Evolutionary conservation across 2,888 invertebrate genomes (phyloP).

Genomic region (Exephanes ischioxanthus): DNA sequence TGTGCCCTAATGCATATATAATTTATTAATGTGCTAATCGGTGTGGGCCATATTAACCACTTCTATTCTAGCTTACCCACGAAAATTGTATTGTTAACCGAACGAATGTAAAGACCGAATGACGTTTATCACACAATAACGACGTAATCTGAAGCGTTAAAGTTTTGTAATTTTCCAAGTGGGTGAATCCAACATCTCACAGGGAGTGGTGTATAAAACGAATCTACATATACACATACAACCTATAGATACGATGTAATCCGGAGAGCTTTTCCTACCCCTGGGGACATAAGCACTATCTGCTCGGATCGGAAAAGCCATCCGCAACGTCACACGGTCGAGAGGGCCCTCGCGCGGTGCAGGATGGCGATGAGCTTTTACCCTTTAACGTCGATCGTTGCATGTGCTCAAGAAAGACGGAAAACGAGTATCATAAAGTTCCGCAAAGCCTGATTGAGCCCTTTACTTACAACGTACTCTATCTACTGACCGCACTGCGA

Average conservation of each 20-base stretch:
- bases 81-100: not conserved
- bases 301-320: conserved; percentile 53
- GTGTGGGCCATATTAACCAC: not conserved
- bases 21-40: not conserved
- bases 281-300: conserved; percentile 41
- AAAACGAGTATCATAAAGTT: conserved; percentile 32
- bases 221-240: conserved; percentile 25
- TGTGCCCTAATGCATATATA: not conserved
- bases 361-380: conserved; percentile 21
- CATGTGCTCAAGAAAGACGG: not conserved
- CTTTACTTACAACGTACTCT: conserved; percentile 25
- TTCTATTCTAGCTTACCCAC: not conserved
- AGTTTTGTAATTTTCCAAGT: conserved; percentile 66
- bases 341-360: not conserved
- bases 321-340: conserved; percentile 3
- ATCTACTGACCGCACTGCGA: conserved; percentile 12
- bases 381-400: conserved; percentile 13
- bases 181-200: conserved; percentile 47
- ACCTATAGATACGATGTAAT: conserved; percentile 35
- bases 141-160: conserved; percentile 32
- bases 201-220: conserved; percentile 20
- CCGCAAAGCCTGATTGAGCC: conserved; percentile 34
- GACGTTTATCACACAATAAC: conserved; percentile 6
- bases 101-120: not conserved
- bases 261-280: conserved; percentile 46